Conservation (phyloP, 2,797 vertebrate species). For the Phylloscopus collybita region DNA sequence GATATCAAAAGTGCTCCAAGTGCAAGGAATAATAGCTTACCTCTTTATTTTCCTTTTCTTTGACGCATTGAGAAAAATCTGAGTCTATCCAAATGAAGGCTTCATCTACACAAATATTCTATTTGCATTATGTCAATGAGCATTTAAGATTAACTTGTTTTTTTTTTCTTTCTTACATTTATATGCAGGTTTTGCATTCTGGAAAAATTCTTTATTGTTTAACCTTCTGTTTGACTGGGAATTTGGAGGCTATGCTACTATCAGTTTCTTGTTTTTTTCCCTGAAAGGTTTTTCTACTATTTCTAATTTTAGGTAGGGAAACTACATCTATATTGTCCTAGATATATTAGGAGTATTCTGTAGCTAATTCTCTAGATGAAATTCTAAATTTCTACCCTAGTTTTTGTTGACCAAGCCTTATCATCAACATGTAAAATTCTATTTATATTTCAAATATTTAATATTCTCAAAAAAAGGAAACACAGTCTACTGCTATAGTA, state of each 20-base stretch:
- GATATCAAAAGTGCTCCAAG: not conserved
- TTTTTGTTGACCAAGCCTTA: not conserved
- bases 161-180: not conserved
- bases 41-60: not conserved
- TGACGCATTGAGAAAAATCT: not conserved
- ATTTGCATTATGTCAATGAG: not conserved
- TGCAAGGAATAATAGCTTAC: not conserved
- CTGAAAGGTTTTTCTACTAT: not conserved
- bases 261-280: not conserved
- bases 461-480: not conserved
- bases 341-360: not conserved
- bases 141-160: not conserved
- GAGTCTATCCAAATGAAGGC: not conserved
- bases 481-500: not conserved
- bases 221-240: not conserved
- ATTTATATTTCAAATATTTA: not conserved
- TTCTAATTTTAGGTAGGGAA: not conserved
- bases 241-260: not conserved
- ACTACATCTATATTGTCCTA: not conserved
- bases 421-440: not conserved
- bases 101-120: not conserved
- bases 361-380: not conserved
- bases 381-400: not conserved
- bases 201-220: not conserved
- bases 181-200: not conserved